phyloP scores from a whole-genome alignment of 2,113 vertebrate species.

The Lutjanus erythropterus region DNA sequence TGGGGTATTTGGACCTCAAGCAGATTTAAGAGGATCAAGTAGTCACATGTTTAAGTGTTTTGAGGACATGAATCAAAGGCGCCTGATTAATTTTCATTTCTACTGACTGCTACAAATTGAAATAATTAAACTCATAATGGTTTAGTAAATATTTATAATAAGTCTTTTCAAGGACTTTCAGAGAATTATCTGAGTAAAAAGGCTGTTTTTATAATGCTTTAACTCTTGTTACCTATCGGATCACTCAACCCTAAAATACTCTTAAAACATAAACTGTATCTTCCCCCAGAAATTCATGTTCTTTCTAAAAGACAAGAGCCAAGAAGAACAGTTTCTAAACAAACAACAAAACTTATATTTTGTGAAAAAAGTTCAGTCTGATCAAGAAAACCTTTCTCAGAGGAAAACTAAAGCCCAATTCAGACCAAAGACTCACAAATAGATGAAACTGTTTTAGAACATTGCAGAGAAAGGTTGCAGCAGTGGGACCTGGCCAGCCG shows the following conservation, averaged over 20 bases:
- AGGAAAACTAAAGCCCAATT: no score
- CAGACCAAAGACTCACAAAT: no score
- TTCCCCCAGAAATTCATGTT: background rate
- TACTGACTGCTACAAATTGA: background rate
- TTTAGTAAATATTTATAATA: conserved; percentile 17
- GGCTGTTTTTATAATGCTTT: no score
- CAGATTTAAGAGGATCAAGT: conserved; percentile 44
- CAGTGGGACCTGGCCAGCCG: no score
- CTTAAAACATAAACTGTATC: background rate
- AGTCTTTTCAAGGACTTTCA: conserved; percentile 22
- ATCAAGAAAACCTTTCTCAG: background rate
- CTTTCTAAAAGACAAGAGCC: background rate
- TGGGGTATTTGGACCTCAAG: conserved; percentile 15
- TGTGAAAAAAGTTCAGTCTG: background rate
- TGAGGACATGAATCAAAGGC: conserved; percentile 21
- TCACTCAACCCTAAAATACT: background rate
- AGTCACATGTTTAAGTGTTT: conserved; percentile 22
- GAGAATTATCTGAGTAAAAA: background rate
- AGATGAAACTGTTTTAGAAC: no score
- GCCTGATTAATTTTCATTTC: conserved; percentile 1
- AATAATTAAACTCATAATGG: conserved; percentile 21
- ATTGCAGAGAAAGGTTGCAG: no score
- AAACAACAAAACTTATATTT: background rate
- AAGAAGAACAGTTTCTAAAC: background rate
- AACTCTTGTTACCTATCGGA: background rate